Percentiles rank a stretch among this genome's conserved stretches.
Conservation (phyloP, 2,888 invertebrate species). For the Scrobipalpa costella region DNA sequence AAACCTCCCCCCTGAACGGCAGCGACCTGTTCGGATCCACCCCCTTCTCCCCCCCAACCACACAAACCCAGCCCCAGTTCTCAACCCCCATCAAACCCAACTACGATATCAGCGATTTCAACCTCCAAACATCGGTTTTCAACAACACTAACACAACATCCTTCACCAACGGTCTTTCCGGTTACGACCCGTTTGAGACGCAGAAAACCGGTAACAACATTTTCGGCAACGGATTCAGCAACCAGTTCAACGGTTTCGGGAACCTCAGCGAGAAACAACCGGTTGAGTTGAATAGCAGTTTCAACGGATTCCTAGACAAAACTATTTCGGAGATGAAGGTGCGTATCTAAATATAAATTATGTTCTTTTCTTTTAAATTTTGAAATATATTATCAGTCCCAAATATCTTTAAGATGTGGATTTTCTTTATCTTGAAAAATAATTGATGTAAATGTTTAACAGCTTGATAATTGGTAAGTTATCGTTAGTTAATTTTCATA, state of each 20-base stretch:
- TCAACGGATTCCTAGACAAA: slow-evolving; percentile 90
- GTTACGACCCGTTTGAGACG: slow-evolving; percentile 92
- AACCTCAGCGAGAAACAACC: slow-evolving; percentile 74
- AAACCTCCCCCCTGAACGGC: slow-evolving; percentile 65
- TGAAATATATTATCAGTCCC: no score
- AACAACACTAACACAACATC: slow-evolving; percentile 55
- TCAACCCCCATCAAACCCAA: slow-evolving; percentile 58
- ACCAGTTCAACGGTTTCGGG: slow-evolving; percentile 71
- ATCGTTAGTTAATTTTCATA: not conserved
- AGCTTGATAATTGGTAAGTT: slow-evolving; percentile 61
- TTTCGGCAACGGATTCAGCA: slow-evolving; percentile 66
- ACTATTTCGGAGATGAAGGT: slow-evolving; percentile 94
- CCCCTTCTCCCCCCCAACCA: slow-evolving; percentile 83
- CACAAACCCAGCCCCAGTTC: slow-evolving; percentile 34
- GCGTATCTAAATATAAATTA: slow-evolving; percentile 36
- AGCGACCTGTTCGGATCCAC: slow-evolving; percentile 91
- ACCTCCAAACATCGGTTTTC: slow-evolving; percentile 71
- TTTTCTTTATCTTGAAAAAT: slow-evolving; percentile 27
- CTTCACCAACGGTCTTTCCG: slow-evolving; percentile 70
- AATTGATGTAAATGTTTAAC: slow-evolving; percentile 42
- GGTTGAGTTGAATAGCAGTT: slow-evolving; percentile 80
- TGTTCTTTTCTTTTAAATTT: no score
- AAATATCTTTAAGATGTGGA: slow-evolving; percentile 24
- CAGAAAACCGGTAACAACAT: slow-evolving; percentile 80
- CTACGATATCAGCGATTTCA: slow-evolving; percentile 74